A percentile compares a stretch with the other conserved stretches of the same genome.
Conservation (phyloP, 2,888 invertebrate genomes). For the Macrosoma leucophasiata region DNA sequence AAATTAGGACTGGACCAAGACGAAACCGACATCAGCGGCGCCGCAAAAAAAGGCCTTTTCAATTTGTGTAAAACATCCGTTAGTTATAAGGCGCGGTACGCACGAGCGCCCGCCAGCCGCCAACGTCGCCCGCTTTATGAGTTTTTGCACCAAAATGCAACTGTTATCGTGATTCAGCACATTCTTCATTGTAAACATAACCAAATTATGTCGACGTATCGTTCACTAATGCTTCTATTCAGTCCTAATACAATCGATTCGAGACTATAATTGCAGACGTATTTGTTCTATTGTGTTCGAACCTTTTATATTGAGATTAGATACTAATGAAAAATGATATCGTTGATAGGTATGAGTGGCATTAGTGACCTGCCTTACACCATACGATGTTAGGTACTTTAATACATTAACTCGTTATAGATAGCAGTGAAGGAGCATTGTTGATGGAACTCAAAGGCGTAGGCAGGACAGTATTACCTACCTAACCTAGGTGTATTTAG, state of each 20-base stretch:
- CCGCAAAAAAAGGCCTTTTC: constrained; percentile 56
- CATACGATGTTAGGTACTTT: no score
- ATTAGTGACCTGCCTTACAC: no score
- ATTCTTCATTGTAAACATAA: constrained; percentile 57
- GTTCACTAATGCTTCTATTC: constrained; percentile 43
- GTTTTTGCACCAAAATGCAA: constrained; percentile 67
- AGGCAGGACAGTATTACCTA: no score
- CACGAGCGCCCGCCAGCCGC: constrained; percentile 43
- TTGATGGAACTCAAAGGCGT: no score
- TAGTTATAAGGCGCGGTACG: constrained; percentile 57
- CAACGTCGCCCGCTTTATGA: constrained; percentile 36
- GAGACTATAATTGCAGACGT: constrained; percentile 36
- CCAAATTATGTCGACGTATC: constrained; percentile 56
- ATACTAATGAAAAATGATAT: neutral
- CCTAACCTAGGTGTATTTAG: no score
- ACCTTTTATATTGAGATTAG: neutral
- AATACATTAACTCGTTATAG: no score
- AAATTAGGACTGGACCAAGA: constrained; percentile 52
- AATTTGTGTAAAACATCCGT: constrained; percentile 63
- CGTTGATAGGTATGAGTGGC: no score
- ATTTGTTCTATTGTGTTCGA: constrained; percentile 31
- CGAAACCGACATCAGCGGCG: constrained; percentile 42
- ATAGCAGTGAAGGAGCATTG: no score
- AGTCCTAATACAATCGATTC: constrained; percentile 48
- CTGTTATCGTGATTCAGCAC: constrained; percentile 53